Percentiles rank a stretch among this genome's conserved stretches.
Evolutionary conservation across 2,797 vertebrate genomes (phyloP).

Genomic region (Parauchenoglanis ngamensis): DNA sequence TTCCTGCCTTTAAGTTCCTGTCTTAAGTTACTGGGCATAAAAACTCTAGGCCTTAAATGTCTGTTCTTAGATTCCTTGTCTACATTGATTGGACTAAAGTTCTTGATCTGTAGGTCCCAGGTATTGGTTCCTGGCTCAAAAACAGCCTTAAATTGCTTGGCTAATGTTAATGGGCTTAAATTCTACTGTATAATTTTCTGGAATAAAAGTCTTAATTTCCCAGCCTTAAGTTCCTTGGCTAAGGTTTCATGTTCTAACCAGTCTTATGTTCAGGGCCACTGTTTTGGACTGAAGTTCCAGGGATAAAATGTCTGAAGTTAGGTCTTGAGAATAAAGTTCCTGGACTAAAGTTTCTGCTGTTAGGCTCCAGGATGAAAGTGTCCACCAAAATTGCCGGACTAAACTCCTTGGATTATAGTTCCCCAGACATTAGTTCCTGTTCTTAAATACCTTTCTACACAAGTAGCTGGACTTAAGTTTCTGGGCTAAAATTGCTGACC

Average conservation of each 20-base stretch:
- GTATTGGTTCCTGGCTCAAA: neutral
- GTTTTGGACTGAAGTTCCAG: neutral
- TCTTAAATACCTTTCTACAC: neutral
- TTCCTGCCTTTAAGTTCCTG: neutral
- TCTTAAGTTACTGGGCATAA: neutral
- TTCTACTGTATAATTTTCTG: neutral
- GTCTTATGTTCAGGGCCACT: neutral
- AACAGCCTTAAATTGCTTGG: neutral
- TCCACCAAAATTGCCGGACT: neutral
- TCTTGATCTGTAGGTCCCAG: neutral
- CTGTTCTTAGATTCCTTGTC: neutral
- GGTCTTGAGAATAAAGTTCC: neutral
- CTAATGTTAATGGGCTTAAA: neutral
- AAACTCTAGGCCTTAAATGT: neutral
- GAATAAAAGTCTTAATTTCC: neutral
- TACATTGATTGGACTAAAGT: neutral
- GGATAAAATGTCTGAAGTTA: neutral
- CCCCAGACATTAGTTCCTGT: neutral
- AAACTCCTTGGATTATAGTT: neutral
- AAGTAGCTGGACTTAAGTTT: neutral
- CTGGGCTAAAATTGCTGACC: neutral
- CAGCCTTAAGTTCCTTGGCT: neutral
- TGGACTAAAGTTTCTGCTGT: neutral
- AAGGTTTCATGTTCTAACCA: neutral
- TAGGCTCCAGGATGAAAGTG: neutral